Evolutionary conservation across 1,140 invertebrate genomes (phyloP).

Genomic region (Chironomus striatipennis): DNA sequence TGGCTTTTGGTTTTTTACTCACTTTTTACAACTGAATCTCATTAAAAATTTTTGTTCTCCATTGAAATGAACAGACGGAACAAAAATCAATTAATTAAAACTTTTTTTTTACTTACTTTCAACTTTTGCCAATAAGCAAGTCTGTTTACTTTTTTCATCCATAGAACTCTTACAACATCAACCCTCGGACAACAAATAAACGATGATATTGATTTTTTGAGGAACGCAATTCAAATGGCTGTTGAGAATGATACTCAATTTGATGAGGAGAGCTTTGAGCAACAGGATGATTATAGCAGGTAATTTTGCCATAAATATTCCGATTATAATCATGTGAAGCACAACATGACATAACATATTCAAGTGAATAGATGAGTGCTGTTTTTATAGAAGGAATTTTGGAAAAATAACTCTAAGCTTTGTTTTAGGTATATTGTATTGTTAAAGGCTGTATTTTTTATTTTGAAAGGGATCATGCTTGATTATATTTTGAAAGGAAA

Average conservation of each 20-base stretch:
- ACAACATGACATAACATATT: too few species aligned
- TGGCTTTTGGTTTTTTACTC: neutral
- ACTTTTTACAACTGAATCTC: neutral
- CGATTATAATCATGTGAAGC: too few species aligned
- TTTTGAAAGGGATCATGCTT: too few species aligned
- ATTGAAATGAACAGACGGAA: neutral
- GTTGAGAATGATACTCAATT: neutral
- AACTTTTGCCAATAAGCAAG: too few species aligned
- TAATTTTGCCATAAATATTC: neutral
- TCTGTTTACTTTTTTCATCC: neutral
- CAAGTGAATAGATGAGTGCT: too few species aligned
- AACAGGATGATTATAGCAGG: slow-evolving; percentile 11
- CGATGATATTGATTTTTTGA: slow-evolving; percentile 11
- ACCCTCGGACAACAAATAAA: neutral
- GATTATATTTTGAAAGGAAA: too few species aligned
- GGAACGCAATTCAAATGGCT: neutral
- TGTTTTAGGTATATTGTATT: too few species aligned
- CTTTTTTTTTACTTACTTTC: neutral
- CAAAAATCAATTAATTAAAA: neutral
- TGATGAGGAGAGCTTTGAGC: neutral
- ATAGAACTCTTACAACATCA: neutral
- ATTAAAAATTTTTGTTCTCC: neutral
- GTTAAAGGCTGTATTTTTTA: too few species aligned
- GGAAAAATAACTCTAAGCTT: too few species aligned
- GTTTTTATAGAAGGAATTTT: too few species aligned